Evolutionary conservation across 2,113 vertebrate species (phyloP), one percentile per base, ranked within the genome.

Genomic region (Pagrus major): DNA sequence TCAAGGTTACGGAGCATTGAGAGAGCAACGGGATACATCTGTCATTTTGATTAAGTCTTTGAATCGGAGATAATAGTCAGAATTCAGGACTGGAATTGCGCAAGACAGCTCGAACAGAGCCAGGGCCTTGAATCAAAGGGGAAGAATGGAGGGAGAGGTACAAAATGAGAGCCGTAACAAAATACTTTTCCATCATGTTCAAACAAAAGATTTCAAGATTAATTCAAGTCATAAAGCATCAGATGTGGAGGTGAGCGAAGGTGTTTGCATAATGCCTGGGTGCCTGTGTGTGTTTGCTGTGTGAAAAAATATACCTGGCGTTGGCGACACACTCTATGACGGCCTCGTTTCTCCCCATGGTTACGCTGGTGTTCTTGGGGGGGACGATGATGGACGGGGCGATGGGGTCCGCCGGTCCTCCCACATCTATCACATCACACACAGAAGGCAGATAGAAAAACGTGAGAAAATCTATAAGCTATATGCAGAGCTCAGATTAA

Each of bases 321-420:
- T 99, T 99, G 90, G 98, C 98, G 61, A 99, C 96, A 0, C 98
- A 99, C 88, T 99, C 97, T 96, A 99, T 94, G 80, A 96, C 94
- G 51, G 97, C 98, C 81, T 98, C 97, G 0, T 97, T 97, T 66
- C 97, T 96, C 3, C 98, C 98, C 0, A 96, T 93, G 84, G 97
- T 96, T 69, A 98, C 97, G 0, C 98, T 99, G 80, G 97, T 99
- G 94, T 99, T 99, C 92, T 93, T 96, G n/a, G 98, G 98, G 0
- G 98, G 93, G 75, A 99, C 90, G 78, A 99, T 96, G 91, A 99
- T 97, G 68, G 95, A 95, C 33, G 98, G 97, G 11, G 97, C 97
- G 0, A 99, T 98, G 84, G 98, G 98, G 88, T 99, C 98, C 0
- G 97, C 97, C 0, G 98, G 96, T 2, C 97, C 97, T 29, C 97